phyloP scores from a whole-genome alignment of 2,113 vertebrate species.

The Stigmatopora argus region DNA sequence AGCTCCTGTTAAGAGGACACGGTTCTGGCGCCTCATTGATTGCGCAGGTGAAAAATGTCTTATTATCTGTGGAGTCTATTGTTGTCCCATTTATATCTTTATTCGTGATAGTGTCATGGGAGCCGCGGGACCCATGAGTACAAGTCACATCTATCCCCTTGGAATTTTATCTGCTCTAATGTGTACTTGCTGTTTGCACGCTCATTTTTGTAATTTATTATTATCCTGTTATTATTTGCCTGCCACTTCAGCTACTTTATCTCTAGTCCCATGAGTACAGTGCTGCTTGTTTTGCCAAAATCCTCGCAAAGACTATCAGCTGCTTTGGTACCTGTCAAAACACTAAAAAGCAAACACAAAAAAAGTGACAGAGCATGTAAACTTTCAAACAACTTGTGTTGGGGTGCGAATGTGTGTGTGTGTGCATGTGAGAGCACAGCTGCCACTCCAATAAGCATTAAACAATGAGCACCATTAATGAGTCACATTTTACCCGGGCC shows the following conservation, averaged over 20 bases:
- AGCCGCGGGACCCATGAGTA: constrained; percentile 10
- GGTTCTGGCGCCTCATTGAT: not conserved
- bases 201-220: constrained; percentile 11
- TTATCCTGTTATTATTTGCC: constrained; percentile 14
- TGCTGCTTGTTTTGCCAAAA: constrained; percentile 5
- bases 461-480: constrained; percentile 44
- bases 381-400: constrained; percentile 35
- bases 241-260: constrained; percentile 13
- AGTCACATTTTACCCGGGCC: constrained; percentile 24
- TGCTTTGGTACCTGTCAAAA: constrained; percentile 34
- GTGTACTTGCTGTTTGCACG: constrained; percentile 15
- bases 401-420: not conserved
- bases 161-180: constrained; percentile 1
- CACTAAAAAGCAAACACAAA: constrained; percentile 18
- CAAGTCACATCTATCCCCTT: constrained; percentile 1
- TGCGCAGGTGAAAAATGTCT: not conserved
- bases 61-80: constrained; percentile 7
- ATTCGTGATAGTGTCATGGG: constrained; percentile 29
- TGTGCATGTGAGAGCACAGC: constrained; percentile 39
- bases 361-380: constrained; percentile 22
- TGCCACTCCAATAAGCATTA: constrained; percentile 36
- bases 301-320: constrained; percentile 22
- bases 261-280: constrained; percentile 6
- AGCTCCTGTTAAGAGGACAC: not conserved
- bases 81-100: constrained; percentile 24